Conservation (phyloP, 1,140 invertebrate genomes). For the Phymorhynchus buccinoides region DNA sequence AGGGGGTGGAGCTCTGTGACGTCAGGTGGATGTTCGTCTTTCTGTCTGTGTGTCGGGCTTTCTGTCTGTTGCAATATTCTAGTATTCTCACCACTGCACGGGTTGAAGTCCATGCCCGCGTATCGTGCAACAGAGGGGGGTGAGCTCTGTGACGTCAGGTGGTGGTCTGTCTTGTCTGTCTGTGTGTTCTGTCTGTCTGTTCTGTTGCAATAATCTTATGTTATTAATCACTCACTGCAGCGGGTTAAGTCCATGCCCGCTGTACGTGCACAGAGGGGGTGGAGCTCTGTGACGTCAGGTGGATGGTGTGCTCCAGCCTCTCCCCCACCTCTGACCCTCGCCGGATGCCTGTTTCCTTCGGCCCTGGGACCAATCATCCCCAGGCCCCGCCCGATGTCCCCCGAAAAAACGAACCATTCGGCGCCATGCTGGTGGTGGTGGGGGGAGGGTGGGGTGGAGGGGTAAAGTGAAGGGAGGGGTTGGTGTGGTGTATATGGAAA, state of each 20-base stretch:
- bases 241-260: neutral
- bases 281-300: slow-evolving; percentile 50
- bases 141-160: too few species aligned
- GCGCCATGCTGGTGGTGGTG: neutral
- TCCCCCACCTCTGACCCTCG: slow-evolving; percentile 57
- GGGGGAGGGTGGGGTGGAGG: too few species aligned
- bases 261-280: slow-evolving; percentile 53
- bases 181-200: too few species aligned
- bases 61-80: too few species aligned
- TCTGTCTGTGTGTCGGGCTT: too few species aligned
- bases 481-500: too few species aligned
- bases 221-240: slow-evolving; percentile 39
- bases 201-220: too few species aligned
- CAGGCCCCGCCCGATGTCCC: neutral
- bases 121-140: too few species aligned
- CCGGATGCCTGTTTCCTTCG: slow-evolving; percentile 44
- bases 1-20: slow-evolving; percentile 51
- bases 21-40: slow-evolving; percentile 54
- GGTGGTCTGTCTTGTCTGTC: too few species aligned
- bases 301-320: slow-evolving; percentile 54
- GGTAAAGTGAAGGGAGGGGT: too few species aligned
- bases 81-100: too few species aligned
- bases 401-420: neutral
- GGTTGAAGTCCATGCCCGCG: too few species aligned
- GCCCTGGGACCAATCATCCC: neutral